Evolutionary conservation across 30 jellyfish, hydroid and myxozoan genomes (phyloP), one percentile per base, ranked within the genome.

Genomic region (Phacellophora camtschatica): DNA sequence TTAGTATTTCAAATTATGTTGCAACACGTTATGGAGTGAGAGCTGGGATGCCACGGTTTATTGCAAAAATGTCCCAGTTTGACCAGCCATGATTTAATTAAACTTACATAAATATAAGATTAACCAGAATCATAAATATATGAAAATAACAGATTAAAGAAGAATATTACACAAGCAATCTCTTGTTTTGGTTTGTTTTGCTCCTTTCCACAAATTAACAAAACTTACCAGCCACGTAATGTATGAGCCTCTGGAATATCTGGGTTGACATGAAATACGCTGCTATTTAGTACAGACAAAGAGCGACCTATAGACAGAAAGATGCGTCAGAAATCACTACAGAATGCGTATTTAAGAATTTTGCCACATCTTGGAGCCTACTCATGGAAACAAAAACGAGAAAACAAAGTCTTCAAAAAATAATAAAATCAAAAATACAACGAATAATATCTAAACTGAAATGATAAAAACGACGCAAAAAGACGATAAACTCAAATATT

Each of bases 1-100:
- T 95, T 32, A 1, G 96, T 39, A 95, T 97, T 5, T 88, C 97
- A 23, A 95, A 95, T 77, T 95, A 95, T 67, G 89, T 48, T 1
- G 99, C 99, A 19, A 53, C 97, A 19, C 63, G 71, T 34, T 95
- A 48, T 79, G 99, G 99, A 22, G 99, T 95, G 15, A 81, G 99
- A 23, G 97, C 99, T 6, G 99, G 92, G 18, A 95, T 95, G 99
- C 99, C 99, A 18, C 97, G 99, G 9, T 95, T 82, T 58, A 95
- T 95, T 83, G 99, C 95, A 10, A 95, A 95, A 49, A 89, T 95
- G 99, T 53, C 99, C 99, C 2, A 85, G 78, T 54, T 68, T 95
- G 69, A 82, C 41, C 22, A 66, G n/a, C n/a, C n/a, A n/a, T n/a
- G n/a, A n/a, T n/a, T n/a, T n/a, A n/a, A n/a, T n/a, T n/a, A n/a